Base-by-base conservation (phyloP, 2,113 vertebrate species). In the Psilopsiagon aurifrons region DNA sequence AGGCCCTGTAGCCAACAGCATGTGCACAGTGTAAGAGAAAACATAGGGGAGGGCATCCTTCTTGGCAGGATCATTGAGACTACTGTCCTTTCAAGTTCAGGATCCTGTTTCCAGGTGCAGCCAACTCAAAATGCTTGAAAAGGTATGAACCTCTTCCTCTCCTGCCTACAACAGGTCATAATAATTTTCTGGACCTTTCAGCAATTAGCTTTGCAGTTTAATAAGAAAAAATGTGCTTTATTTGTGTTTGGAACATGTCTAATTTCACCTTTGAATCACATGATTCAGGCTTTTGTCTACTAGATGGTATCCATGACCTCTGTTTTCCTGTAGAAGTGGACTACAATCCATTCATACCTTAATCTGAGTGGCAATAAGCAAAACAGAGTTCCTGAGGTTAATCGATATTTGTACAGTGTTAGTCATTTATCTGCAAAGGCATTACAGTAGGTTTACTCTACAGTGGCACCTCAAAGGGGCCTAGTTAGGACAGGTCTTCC, bases 401-500 rank as follows among this genome's bases (percentile, higher is more conserved):
- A 86, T 90, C 64, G 81, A 83, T 90, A 93, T 95, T 96, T 95
- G 76, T 22, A 92, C 55, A 96, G 71, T 4, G 27, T 92, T 92
- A 93, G 83, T 55, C 22, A 88, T 83, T 88, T 86, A 83, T 86
- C 83, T 91, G 64, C 35, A 92, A 88, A 90, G 33, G 64, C 60
- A 74, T 78, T 92, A 81, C 7, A 62, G 51, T 29, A 39, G 22
- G 35, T 70, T 94, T 93, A 71, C 60, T 70, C 75, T 74, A 91
- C 60, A 92, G 43, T 15, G 35, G 88, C 68, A 90, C 71, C 88
- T 93, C 88, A 93, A 95, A 93, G 43, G 17, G 55, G 55, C 71
- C 79, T 71, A 43, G 41, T 41, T 39, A 47, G 71, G n/a, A 27
- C 10, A 77, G 43, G 17, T 44, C 11, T 91, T 54, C 67, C 11